These are phyloP conservation scores for Meloe dianella DNA, from an alignment of 2,888 invertebrate species.

Conservation along the genomic window DNA sequence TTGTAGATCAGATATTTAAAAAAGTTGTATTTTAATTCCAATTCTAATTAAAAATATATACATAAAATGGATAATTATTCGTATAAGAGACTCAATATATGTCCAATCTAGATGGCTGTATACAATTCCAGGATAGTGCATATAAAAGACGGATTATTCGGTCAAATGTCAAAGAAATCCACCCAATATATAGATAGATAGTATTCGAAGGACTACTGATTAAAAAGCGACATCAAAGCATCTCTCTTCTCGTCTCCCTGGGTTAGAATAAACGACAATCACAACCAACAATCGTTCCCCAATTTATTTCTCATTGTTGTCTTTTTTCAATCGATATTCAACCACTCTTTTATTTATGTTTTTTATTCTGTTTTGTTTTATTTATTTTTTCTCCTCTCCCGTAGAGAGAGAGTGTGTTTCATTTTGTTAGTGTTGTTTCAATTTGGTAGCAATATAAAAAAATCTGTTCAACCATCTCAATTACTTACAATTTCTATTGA, in stretches of 20 bases:
- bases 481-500: conserved; percentile 21
- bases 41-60: conserved; percentile 2
- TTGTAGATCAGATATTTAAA: neutral
- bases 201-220: conserved; percentile 54
- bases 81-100: conserved; percentile 12
- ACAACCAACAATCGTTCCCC: conserved; percentile 58
- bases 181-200: conserved; percentile 52
- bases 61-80: neutral
- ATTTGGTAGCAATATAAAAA: conserved; percentile 48
- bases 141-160: conserved; percentile 59
- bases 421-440: conserved; percentile 55
- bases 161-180: conserved; percentile 61
- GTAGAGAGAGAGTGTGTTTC: conserved; percentile 46
- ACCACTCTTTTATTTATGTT: conserved; percentile 51
- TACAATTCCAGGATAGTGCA: conserved; percentile 23
- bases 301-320: conserved; percentile 59
- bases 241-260: conserved; percentile 38
- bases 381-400: neutral
- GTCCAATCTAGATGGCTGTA: conserved; percentile 1
- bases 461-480: conserved; percentile 36
- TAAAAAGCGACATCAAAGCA: conserved; percentile 60
- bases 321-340: conserved; percentile 59
- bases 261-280: conserved; percentile 59
- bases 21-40: neutral
- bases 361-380: neutral